These are phyloP conservation scores for Chelon labrosus DNA, from an alignment of 2,797 vertebrate species.

Conservation along the genomic window DNA sequence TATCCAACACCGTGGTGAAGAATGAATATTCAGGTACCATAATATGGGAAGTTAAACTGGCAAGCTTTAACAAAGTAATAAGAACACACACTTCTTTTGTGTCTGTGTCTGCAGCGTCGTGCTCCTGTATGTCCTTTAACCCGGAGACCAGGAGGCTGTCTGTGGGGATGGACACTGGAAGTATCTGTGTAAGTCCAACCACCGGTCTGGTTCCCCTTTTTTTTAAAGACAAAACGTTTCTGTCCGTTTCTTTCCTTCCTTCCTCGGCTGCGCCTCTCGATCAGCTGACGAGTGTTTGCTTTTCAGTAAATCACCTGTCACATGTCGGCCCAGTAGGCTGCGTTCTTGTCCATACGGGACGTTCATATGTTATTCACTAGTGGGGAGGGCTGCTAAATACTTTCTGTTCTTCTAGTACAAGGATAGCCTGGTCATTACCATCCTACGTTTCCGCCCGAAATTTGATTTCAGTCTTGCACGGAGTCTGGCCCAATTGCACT, in stretches of 20 bases:
- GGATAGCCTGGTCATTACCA: too few relatives aligned
- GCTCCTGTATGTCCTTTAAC: slow-evolving; percentile 98
- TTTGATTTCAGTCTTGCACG: too few relatives aligned
- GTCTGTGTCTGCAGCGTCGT: slow-evolving; percentile 87
- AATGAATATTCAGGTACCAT: not conserved
- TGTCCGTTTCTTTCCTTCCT: not conserved
- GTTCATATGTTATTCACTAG: too few relatives aligned
- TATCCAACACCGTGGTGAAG: not conserved
- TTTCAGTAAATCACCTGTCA: not conserved
- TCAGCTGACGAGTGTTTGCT: slow-evolving; percentile 4
- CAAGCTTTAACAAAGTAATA: not conserved
- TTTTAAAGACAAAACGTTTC: not conserved
- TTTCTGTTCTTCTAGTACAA: too few relatives aligned
- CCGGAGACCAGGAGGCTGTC: slow-evolving; percentile 97
- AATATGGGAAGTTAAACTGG: not conserved
- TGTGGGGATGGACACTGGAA: slow-evolving; percentile 95
- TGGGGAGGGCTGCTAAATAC: too few relatives aligned
- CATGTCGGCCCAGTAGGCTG: too few relatives aligned
- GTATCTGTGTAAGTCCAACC: slow-evolving; percentile 91
- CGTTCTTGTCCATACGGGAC: too few relatives aligned
- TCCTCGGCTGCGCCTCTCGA: not conserved
- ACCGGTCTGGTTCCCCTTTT: not conserved
- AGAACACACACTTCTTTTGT: not conserved
- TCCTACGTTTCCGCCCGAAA: too few relatives aligned
- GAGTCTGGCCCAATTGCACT: too few relatives aligned